Evolutionary conservation across 2,797 vertebrate genomes (phyloP), one percentile per base, ranked within the genome.

Genomic region (Scyliorhinus canicula): DNA sequence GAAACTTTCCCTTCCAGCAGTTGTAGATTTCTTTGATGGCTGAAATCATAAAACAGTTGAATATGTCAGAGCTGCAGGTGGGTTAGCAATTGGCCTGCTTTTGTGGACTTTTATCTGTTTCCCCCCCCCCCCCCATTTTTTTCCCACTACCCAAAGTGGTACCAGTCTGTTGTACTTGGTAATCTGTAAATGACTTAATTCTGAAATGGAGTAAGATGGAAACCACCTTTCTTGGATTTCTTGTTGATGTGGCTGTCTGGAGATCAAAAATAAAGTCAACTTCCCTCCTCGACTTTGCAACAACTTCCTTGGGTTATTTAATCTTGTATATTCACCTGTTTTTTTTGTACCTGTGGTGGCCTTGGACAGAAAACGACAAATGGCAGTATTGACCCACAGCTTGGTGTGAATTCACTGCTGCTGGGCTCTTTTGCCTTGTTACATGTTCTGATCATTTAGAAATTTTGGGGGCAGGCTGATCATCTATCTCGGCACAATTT

Each of bases 161-260:
- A n/a, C 6, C 82, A 52, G n/a, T 90, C 52, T 82, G 86, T 35
- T 57, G 6, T n/a, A 8, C 26, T 50, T 55, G 14, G 2, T 44
- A 11, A 91, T 91, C 21, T 91, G 88, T 91, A 90, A 63, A 65
- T 91, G 57, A 65, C 60, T 65, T 91, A n/a, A n/a, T 63, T n/a
- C n/a, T 12, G 35, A 90, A n/a, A 2, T 90, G 40, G 71, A n/a
- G n/a, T 69, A 91, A 35, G 57, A 91, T 91, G 88, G 88, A 65
- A 57, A 91, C 88, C 57, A 91, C 6, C 57, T 91, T 91, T 91
- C 57, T 91, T 91, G 86, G 86, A 90, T 90, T 90, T 90, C 86
- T 90, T 90, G 86, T 90, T 90, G 55, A 60, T 88, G 55, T 31
- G 12, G 28, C 88, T 63, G 55, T 90, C 86, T 90, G 88, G 88